Percentiles rank a stretch among this genome's conserved stretches.
Evolutionary conservation across 1,140 invertebrate genomes (phyloP).

Genomic region (Acyrthosiphon pisum): DNA sequence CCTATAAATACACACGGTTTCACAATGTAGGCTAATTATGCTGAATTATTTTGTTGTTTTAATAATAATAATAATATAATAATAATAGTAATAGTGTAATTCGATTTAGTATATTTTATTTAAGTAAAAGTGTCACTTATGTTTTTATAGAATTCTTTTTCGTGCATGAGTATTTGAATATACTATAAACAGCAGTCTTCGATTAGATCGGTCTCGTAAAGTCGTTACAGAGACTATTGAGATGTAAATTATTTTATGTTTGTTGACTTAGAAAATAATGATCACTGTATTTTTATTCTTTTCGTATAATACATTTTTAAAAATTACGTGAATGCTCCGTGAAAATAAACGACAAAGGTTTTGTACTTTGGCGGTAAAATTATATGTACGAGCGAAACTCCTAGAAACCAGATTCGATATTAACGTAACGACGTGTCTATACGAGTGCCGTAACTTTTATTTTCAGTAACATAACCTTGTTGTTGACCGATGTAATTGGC

Average conservation of each 20-base stretch:
- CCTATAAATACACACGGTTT: not conserved
- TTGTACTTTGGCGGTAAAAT: not conserved
- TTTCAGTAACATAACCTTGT: constrained; percentile 12
- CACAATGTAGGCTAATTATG: not conserved
- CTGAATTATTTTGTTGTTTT: too few relatives aligned
- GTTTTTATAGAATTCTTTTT: not conserved
- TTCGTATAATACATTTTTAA: not conserved
- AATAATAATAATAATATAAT: too few relatives aligned
- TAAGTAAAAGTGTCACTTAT: not conserved
- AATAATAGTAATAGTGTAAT: too few relatives aligned
- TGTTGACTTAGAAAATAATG: not conserved
- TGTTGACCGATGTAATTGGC: constrained; percentile 29
- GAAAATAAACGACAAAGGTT: not conserved
- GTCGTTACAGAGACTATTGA: not conserved
- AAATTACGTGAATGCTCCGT: not conserved
- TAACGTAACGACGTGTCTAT: not conserved
- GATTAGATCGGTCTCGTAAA: not conserved
- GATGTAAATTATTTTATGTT: not conserved
- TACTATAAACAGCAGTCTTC: not conserved
- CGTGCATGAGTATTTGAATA: not conserved
- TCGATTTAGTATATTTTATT: not conserved
- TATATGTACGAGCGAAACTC: not conserved
- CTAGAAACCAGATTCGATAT: not conserved
- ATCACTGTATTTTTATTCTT: not conserved
- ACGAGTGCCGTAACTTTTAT: not conserved